These are phyloP conservation scores for Aleiodes leptofemur DNA, from an alignment of 2,888 invertebrate genomes.

Conservation along the genomic window DNA sequence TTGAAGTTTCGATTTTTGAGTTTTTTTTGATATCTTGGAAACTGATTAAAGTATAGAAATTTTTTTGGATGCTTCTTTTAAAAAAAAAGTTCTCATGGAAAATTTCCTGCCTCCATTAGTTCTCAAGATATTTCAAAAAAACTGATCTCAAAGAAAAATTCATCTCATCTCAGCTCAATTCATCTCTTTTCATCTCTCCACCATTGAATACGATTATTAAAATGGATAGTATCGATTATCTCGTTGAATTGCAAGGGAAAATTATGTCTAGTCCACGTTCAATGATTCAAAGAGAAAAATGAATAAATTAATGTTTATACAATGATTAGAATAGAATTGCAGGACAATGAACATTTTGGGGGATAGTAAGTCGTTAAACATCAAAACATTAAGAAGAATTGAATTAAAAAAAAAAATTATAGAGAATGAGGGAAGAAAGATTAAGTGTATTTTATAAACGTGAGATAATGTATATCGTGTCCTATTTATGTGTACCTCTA, in stretches of 20 bases:
- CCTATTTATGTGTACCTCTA: constrained; percentile 72
- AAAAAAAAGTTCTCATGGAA: too few species aligned
- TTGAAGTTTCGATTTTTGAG: not conserved
- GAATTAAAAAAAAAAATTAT: constrained; percentile 18
- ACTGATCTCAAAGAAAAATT: too few species aligned
- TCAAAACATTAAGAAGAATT: constrained; percentile 2
- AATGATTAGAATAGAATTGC: constrained; percentile 28
- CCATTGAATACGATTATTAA: not conserved
- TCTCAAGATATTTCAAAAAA: too few species aligned
- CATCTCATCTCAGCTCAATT: too few species aligned
- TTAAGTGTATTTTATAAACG: constrained; percentile 51
- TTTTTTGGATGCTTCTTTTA: too few species aligned
- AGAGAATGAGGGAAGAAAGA: constrained; percentile 28
- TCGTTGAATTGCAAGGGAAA: constrained; percentile 27
- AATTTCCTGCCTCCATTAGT: not conserved
- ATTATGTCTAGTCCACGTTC: constrained; percentile 56
- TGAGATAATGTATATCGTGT: constrained; percentile 60
- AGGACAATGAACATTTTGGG: constrained; percentile 30
- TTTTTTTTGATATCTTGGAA: not conserved
- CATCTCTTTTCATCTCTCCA: not conserved
- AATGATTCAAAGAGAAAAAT: constrained; percentile 23
- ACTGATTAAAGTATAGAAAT: not conserved
- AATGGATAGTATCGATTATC: not conserved
- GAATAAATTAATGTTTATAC: not conserved
- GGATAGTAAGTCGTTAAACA: constrained; percentile 15